phyloP scores from a whole-genome alignment of 1,140 invertebrate genomes.

The Macrotrachela quadricornifera region DNA sequence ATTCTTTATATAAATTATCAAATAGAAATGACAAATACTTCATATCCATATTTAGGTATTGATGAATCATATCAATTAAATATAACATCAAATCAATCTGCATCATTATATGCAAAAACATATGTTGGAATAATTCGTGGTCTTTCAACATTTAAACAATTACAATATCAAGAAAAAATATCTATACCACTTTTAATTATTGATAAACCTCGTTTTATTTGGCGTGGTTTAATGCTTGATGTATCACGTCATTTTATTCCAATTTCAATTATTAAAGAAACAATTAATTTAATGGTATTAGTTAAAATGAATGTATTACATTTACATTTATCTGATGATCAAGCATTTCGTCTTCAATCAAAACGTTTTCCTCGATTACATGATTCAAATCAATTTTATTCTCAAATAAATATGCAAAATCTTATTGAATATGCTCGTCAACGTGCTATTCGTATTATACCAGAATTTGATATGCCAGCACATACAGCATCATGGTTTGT shows the following conservation, averaged over 20 bases:
- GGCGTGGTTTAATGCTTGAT: conserved; percentile 33
- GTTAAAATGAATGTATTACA: conserved; percentile 80
- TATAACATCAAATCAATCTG: too few relatives aligned
- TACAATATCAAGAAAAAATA: too few relatives aligned
- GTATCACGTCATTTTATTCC: conserved; percentile 33
- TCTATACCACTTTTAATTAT: conserved; percentile 6
- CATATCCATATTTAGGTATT: too few relatives aligned
- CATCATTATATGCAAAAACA: too few relatives aligned
- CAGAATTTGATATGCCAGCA: conserved; percentile 34
- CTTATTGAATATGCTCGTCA: conserved; percentile 54
- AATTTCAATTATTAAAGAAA: conserved; percentile 7
- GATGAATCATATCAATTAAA: too few relatives aligned
- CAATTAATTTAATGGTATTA: conserved; percentile 45
- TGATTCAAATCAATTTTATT: conserved; percentile 40
- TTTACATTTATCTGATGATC: conserved; percentile 79
- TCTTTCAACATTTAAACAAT: too few relatives aligned
- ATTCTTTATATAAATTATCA: too few relatives aligned
- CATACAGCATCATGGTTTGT: conserved; percentile 38
- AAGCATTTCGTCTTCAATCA: conserved; percentile 67
- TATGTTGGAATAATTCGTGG: too few relatives aligned
- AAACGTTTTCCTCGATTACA: conserved; percentile 41
- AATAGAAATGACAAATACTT: too few relatives aligned
- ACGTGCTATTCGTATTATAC: conserved; percentile 62
- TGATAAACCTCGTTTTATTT: conserved; percentile 27
- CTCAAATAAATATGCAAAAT: conserved; percentile 38